Conservation (phyloP, 2,888 invertebrate species). For the Epistrophe eligans region DNA sequence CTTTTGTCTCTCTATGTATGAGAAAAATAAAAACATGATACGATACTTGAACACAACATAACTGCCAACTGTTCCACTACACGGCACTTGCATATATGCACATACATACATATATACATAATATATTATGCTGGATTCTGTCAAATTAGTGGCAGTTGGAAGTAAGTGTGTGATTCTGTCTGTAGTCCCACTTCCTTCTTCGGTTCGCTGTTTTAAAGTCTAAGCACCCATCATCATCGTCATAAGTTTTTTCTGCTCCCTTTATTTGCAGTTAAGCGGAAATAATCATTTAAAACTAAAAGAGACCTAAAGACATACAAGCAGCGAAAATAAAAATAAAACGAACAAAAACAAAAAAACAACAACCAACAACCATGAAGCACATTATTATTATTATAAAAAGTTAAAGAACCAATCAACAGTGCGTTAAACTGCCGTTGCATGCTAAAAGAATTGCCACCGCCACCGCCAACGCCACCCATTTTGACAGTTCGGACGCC, state of each 20-base stretch:
- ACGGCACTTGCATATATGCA: slow-evolving; percentile 41
- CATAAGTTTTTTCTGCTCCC: slow-evolving; percentile 41
- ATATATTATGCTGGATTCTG: slow-evolving; percentile 22
- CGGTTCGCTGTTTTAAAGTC: slow-evolving; percentile 31
- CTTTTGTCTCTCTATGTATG: neutral
- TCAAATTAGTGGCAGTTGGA: slow-evolving; percentile 41
- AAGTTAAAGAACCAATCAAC: slow-evolving; percentile 62
- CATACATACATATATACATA: no score
- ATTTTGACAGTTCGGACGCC: slow-evolving; percentile 36
- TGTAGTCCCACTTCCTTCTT: slow-evolving; percentile 48
- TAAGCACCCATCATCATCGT: slow-evolving; percentile 50
- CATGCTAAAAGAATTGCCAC: slow-evolving; percentile 46
- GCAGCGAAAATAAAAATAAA: slow-evolving; percentile 17
- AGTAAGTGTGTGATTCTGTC: slow-evolving; percentile 28
- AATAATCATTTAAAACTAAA: slow-evolving; percentile 65
- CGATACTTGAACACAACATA: neutral
- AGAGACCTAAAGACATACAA: slow-evolving; percentile 43
- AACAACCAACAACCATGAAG: slow-evolving; percentile 45
- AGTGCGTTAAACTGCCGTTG: slow-evolving; percentile 71
- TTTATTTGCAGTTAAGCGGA: slow-evolving; percentile 67
- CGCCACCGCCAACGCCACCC: slow-evolving; percentile 41
- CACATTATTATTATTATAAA: slow-evolving; percentile 29
- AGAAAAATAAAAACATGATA: slow-evolving; percentile 2
- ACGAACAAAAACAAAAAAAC: slow-evolving; percentile 35
- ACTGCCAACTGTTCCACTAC: slow-evolving; percentile 52